phyloP scores from a whole-genome alignment of 2,113 vertebrate genomes.

The Phalacrocorax aristotelis region DNA sequence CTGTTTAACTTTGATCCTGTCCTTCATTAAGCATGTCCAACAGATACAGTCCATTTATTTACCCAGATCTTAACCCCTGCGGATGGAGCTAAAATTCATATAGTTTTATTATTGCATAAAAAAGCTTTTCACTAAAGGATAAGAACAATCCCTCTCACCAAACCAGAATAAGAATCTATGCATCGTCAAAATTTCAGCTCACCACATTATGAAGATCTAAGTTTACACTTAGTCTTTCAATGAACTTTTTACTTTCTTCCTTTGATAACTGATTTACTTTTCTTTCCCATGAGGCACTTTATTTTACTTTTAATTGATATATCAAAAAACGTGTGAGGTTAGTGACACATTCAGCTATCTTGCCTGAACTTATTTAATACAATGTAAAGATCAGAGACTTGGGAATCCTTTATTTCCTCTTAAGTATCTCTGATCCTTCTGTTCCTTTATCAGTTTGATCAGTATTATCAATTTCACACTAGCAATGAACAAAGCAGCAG shows the following conservation, averaged over 20 bases:
- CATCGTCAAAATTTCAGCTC: not conserved
- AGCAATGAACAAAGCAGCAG: not conserved
- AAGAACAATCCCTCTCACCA: not conserved
- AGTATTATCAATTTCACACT: not conserved
- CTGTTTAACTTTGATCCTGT: not conserved
- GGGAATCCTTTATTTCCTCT: not conserved
- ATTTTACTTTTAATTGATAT: not conserved
- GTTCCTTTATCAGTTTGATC: not conserved
- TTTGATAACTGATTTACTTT: not conserved
- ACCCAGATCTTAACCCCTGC: not conserved
- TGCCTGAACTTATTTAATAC: not conserved
- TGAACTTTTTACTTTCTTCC: not conserved
- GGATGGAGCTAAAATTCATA: not conserved
- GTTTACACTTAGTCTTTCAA: not conserved
- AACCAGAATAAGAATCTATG: not conserved
- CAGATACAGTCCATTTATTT: not conserved
- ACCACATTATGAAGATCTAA: not conserved
- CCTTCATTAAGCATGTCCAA: not conserved
- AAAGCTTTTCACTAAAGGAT: not conserved
- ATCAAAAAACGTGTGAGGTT: not conserved
- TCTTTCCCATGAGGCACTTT: not conserved
- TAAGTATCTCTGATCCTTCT: not conserved
- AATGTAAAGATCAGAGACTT: not conserved
- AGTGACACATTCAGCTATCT: not conserved
- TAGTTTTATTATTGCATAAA: not conserved